These are phyloP conservation scores for Chionomys nivalis DNA, from an alignment of 2,113 vertebrate species.

Conservation along the genomic window DNA sequence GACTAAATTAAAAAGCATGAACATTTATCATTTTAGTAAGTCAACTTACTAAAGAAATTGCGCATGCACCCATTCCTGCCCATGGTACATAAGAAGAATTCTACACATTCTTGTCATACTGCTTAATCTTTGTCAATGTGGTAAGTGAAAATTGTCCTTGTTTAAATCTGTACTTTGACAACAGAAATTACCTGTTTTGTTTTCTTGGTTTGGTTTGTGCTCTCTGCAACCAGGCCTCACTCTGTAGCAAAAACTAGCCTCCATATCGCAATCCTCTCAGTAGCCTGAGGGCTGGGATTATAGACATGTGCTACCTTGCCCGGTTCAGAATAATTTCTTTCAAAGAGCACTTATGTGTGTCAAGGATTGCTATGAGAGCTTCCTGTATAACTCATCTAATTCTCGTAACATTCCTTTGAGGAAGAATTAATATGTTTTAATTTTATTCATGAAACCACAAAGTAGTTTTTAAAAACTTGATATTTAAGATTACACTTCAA, in stretches of 20 bases:
- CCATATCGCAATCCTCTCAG: neutral
- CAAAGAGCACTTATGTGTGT: neutral
- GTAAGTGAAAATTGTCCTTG: neutral
- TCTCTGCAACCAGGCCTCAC: neutral
- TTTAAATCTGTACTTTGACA: conserved; percentile 33
- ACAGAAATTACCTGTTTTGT: neutral
- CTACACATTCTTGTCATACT: neutral
- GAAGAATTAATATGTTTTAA: neutral
- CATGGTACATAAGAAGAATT: neutral
- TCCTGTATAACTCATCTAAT: neutral
- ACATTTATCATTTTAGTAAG: conserved; percentile 39
- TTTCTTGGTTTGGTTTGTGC: neutral
- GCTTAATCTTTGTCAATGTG: neutral
- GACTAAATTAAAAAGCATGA: conserved; percentile 4
- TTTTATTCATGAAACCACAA: neutral
- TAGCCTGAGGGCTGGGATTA: neutral
- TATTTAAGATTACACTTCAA: neutral
- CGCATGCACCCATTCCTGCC: neutral
- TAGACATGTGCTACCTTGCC: neutral
- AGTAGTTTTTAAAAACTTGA: neutral
- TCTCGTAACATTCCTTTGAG: neutral
- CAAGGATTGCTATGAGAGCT: neutral
- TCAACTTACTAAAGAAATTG: conserved; percentile 19
- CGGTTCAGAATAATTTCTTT: neutral
- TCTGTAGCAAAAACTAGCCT: neutral